Base-by-base conservation (phyloP, 2,113 vertebrate genomes). In the Silurus asotus region DNA sequence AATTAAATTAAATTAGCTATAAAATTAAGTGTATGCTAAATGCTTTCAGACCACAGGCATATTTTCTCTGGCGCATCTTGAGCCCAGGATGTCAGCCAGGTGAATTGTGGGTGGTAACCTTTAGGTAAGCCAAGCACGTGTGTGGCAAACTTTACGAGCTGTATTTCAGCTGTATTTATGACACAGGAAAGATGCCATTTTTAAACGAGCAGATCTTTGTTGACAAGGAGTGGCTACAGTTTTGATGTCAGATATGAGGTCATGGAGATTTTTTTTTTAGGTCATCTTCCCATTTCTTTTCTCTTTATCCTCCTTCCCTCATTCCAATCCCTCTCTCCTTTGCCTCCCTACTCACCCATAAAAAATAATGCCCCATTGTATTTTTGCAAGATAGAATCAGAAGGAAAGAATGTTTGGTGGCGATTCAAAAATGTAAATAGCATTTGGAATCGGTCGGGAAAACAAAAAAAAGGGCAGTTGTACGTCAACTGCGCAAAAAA, bases 361-460 rank as follows among this genome's bases (percentile, higher is more conserved):
- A 74, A 70, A 85, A 88, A 87, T 80, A 89, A 85, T 74, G 76
- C 70, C 81, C 87, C 77, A 88, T 88, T 89, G 87, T 90, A 85
- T 88, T 81, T 86, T 88, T 84, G 67, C 65, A 82, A 80, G 87
- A 91, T 90, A 82, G 53, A 87, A 89, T 87, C 88, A 90, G 77
- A 69, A 86, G 83, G 87, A 82, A 88, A 86, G 88, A 90, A 91
- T 91, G 89, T 80, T 88, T 91, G 89, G 88, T 84, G 45, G 85
- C 45, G 86, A 86, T 89, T 91, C 90, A 91, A 91, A 90, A 90
- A 86, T 90, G 84, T 84, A 88, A 90, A 87, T 84, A 88, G 81
- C 64, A 82, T 89, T 91, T 91, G 70, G 51, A 86, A 69, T 76
- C 23, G 80, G 58, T 61, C 69, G 81, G 84, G 55, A 59, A 87